Evolutionary conservation across 1,140 invertebrate genomes (phyloP).

Genomic region (Saccostrea cuccullata): DNA sequence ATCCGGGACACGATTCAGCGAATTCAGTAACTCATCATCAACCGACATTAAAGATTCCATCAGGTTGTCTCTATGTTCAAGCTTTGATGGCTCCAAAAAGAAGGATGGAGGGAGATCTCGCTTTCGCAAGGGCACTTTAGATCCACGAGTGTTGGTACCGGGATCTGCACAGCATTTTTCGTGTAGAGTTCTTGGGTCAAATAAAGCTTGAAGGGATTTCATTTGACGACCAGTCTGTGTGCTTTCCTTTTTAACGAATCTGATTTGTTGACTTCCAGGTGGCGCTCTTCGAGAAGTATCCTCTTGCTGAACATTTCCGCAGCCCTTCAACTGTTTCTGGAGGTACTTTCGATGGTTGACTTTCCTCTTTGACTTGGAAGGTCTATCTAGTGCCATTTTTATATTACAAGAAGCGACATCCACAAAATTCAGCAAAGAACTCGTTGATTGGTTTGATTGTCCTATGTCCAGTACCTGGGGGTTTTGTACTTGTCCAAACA

Average conservation of each 20-base stretch:
- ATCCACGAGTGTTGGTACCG: constrained; percentile 26
- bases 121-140: constrained; percentile 67
- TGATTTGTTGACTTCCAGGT: constrained; percentile 45
- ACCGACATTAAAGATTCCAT: background rate
- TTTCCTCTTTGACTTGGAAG: constrained; percentile 71
- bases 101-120: constrained; percentile 74
- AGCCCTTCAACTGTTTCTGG: constrained; percentile 75
- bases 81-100: constrained; percentile 69
- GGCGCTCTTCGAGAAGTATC: constrained; percentile 40
- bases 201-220: constrained; percentile 74
- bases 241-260: constrained; percentile 62
- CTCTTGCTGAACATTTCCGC: constrained; percentile 54
- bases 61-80: background rate
- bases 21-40: constrained; percentile 22
- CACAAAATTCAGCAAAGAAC: constrained; percentile 70
- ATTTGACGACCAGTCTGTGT: constrained; percentile 71
- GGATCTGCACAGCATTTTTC: constrained; percentile 69
- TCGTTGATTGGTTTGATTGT: constrained; percentile 55
- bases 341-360: constrained; percentile 76
- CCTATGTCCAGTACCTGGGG: background rate
- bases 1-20: background rate
- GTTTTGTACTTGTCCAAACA: background rate
- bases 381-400: constrained; percentile 70
- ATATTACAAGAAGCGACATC: constrained; percentile 73
- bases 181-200: constrained; percentile 73